Conservation (phyloP, 2,797 vertebrate genomes). For the Premnoplex brunnescens region DNA sequence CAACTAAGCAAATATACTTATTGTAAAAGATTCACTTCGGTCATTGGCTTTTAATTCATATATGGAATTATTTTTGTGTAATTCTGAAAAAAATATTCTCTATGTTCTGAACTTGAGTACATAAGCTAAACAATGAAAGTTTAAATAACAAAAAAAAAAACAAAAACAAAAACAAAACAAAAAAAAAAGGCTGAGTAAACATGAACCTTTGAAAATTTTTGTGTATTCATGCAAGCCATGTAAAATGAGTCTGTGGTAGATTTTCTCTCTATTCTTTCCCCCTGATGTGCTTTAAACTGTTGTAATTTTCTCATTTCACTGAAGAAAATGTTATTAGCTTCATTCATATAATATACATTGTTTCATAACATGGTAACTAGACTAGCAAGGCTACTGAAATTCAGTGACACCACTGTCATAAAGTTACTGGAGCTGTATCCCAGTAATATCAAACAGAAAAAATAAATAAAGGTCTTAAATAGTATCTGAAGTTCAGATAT, state of each 20-base stretch:
- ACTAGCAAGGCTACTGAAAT: background rate
- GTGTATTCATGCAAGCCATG: background rate
- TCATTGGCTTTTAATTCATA: background rate
- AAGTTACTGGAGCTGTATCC: background rate
- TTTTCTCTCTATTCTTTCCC: background rate
- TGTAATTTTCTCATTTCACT: background rate
- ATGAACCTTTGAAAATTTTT: background rate
- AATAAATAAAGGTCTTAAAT: background rate
- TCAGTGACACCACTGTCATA: background rate
- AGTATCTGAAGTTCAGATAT: background rate
- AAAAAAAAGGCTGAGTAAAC: background rate
- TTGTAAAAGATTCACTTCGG: background rate
- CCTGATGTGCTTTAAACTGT: background rate
- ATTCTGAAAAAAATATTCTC: background rate
- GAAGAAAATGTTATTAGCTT: background rate
- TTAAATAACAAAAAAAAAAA: background rate
- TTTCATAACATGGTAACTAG: background rate
- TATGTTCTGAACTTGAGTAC: background rate
- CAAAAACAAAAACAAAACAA: background rate
- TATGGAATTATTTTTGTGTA: background rate
- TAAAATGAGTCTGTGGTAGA: background rate
- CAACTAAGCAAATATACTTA: background rate
- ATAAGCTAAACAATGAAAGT: background rate
- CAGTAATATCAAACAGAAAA: background rate
- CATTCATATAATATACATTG: background rate